Evolutionary conservation across 23 tunicate species (phyloP), one percentile per base, ranked within the genome.

Genomic region (Ascidia mentula): DNA sequence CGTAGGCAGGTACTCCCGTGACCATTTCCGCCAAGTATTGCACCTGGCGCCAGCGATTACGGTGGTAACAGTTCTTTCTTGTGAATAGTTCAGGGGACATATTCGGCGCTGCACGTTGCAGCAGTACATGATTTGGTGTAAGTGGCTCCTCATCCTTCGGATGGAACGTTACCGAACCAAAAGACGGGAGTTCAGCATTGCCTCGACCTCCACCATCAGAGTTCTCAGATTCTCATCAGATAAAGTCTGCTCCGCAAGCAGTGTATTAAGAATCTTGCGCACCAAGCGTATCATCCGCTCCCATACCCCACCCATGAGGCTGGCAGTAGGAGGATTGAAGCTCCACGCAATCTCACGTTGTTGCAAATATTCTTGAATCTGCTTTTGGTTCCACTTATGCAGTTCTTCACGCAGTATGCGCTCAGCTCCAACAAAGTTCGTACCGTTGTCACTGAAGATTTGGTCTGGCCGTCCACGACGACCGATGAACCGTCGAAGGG

Each of bases 361-460:
- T 18, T 24, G 61, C 26, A 40, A 38, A 71, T 70, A 80, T 40
- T 70, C 37, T 34, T 70, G 12, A 18, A 86, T 40, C 76, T 76
- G 69, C 17, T 32, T 0, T 31, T 81, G 86, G 42, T 87, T 46
- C 72, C 60, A 45, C 38, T 32, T 72, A n/a, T 33, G 36, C 34
- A 81, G 34, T 31, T 75, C 72, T 69, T 76, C 78, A 0, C 72
- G 72, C 35, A 76, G 69, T 31, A 84, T 72, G 1, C 81, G 71
- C 46, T 87, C 86, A 4, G 86, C 86, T 34, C 86, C 86, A 17
- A 76, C 61, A 69, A 87, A 81, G 77, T 82, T 87, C 17, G 92
- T 87, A 33, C 86, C 92, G 72, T 82, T 74, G 69, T 87, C 86
- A 72, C 75, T 69, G 42, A 33, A 39, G 18, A 80, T 72, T 8